A percentile compares a stretch with the other conserved stretches of the same genome.
phyloP scores from a whole-genome alignment of 2,797 vertebrate species.

The Brachyalestes nurse region DNA sequence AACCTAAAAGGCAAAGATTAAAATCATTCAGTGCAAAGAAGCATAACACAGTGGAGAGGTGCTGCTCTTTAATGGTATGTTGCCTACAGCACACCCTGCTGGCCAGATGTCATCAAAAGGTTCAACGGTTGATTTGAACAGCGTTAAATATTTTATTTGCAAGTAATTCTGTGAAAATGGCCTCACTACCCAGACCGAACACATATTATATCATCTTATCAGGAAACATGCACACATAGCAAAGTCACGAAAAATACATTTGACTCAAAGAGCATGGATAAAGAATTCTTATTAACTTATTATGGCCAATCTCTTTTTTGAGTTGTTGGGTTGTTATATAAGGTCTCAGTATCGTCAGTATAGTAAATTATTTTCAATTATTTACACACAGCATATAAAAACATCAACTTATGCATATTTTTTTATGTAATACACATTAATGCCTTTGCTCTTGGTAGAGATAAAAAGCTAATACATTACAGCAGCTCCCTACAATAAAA shows the following conservation, averaged over 20 bases:
- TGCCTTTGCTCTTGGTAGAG: not conserved
- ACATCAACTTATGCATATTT: no score
- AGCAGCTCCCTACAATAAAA: not conserved
- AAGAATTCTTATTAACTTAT: slow-evolving; percentile 44
- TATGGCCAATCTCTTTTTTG: no score
- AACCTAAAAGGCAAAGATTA: slow-evolving; percentile 75
- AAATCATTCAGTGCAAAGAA: slow-evolving; percentile 11
- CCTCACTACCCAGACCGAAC: slow-evolving; percentile 97
- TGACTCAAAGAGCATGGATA: slow-evolving; percentile 28
- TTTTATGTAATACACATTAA: no score
- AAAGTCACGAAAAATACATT: slow-evolving; percentile 28
- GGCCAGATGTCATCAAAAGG: not conserved
- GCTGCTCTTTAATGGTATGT: not conserved
- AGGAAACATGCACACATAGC: slow-evolving; percentile 79
- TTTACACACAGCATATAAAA: no score
- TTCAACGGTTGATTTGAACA: not conserved
- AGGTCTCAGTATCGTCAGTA: no score
- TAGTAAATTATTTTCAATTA: no score
- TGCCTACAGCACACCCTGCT: slow-evolving; percentile 43
- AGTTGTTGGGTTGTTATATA: no score
- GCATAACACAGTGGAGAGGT: no score
- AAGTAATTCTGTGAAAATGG: slow-evolving; percentile 57
- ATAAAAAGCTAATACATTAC: not conserved
- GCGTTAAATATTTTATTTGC: not conserved
- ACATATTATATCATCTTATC: slow-evolving; percentile 97